Evolutionary conservation across 2,888 invertebrate species (phyloP).

Genomic region (Scotopteryx bipunctaria): DNA sequence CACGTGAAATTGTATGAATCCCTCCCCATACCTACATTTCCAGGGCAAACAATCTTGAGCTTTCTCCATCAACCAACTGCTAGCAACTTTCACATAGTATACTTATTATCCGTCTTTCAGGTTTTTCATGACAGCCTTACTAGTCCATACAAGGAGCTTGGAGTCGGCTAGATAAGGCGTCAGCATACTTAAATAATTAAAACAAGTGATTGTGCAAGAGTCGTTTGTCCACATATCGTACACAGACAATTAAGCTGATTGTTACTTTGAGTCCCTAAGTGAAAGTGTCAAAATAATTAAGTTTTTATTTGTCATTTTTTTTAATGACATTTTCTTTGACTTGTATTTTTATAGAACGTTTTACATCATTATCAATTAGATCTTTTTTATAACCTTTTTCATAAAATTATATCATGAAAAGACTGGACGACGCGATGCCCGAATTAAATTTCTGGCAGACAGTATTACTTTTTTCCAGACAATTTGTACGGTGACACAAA

Average conservation of each 20-base stretch:
- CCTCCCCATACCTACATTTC: no score
- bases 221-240: conserved; percentile 40
- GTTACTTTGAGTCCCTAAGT: neutral
- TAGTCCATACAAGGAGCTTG: conserved; percentile 6
- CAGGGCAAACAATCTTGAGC: no score
- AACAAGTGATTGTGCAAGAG: conserved; percentile 47
- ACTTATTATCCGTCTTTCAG: neutral
- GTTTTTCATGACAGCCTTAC: neutral
- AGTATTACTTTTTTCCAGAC: no score
- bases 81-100: no score
- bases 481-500: no score
- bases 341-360: no score
- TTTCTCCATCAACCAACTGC: neutral
- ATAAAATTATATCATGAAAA: no score
- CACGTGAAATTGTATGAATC: no score
- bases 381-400: no score
- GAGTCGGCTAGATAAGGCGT: conserved; percentile 44
- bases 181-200: conserved; percentile 48
- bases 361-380: no score
- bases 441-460: no score
- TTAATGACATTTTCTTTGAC: neutral
- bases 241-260: conserved; percentile 10
- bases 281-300: conserved; percentile 10
- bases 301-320: neutral
- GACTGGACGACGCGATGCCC: no score